Base-by-base conservation (phyloP, 2,797 vertebrate species). In the Trachops cirrhosus region DNA sequence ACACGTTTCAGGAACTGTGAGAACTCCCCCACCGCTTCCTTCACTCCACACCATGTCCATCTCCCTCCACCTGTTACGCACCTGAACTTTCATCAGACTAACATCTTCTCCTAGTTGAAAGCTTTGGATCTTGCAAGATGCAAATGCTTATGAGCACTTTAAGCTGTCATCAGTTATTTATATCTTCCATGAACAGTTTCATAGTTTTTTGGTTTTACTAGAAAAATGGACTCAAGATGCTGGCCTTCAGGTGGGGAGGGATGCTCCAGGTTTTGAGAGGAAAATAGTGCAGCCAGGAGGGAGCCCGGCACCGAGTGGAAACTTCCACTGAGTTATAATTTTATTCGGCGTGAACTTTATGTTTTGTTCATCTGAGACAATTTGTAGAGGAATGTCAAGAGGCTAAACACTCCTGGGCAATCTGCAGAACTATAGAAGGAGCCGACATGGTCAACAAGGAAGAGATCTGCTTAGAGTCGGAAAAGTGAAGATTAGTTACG, bases 151-250 rank as follows among this genome's bases (percentile, higher is more conserved):
- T 0, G 7, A 64, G 71, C 44, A 86, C 57, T 91, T 83, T 15
- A 89, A 86, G 19, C 62, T 95, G 89, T 73, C 54, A 62, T 85
- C 50, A 22, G 37, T 70, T 94, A 75, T 83, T 96, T 67, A 73
- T 68, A 68, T 22, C 24, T 84, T 75, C 68, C 62, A 75, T 52
- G 59, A 50, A 75, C 32, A 70, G n/a, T 87, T 92, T 34, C 50
- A 4, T 41, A 52, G 64, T 89, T 87, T 95, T 64, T 37, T 67
- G 29, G 6, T 82, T 89, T 93, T 84, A 37, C 41, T 70, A 94
- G 87, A 39, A 59, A 89, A 91, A 83, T 16, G 1, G 88, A 67
- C 68, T 87, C 74, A 93, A 82, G 91, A 89, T n/a, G 5, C 37
- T 37, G 86, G 75, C 26, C 39, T 78, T 88, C 34, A 79, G 50